A percentile compares a stretch with the other conserved stretches of the same genome.
Evolutionary conservation across 2,113 vertebrate species (phyloP).

Genomic region (Clinocottus analis): DNA sequence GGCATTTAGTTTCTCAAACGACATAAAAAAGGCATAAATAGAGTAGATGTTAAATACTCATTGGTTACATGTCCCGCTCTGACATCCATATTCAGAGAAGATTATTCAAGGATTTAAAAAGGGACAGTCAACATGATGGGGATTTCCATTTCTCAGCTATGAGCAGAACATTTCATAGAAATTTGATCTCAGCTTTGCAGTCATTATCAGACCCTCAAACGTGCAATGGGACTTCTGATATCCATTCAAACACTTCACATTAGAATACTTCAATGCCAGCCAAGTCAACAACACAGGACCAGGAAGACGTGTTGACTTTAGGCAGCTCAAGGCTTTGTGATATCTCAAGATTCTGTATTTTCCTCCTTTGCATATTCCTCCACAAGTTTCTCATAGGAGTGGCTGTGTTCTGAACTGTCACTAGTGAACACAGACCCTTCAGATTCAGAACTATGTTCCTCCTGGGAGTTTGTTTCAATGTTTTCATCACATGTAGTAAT

Average conservation of each 20-base stretch:
- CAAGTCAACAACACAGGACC: constrained; percentile 6
- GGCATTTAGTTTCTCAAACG: constrained; percentile 34
- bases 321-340: not conserved
- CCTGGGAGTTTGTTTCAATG: constrained; percentile 79
- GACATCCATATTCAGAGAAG: constrained; percentile 8
- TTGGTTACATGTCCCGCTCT: constrained; percentile 16
- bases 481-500: constrained; percentile 89
- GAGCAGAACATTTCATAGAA: constrained; percentile 27
- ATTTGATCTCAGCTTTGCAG: constrained; percentile 27
- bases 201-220: constrained; percentile 26
- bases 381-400: constrained; percentile 93
- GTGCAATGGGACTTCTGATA: constrained; percentile 27
- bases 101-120: constrained; percentile 26
- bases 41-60: constrained; percentile 41
- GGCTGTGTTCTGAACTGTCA: constrained; percentile 85
- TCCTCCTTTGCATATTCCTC: constrained; percentile 91
- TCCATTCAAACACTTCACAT: constrained; percentile 39
- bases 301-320: not conserved
- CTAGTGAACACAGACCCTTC: constrained; percentile 91
- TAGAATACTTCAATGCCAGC: constrained; percentile 32
- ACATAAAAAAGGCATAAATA: constrained; percentile 54
- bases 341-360: constrained; percentile 82
- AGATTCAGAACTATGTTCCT: constrained; percentile 85
- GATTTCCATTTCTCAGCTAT: constrained; percentile 8
- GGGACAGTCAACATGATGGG: not conserved